These are phyloP conservation scores for Eupristina koningsbergeri DNA, from an alignment of 1,140 invertebrate genomes.

Conservation along the genomic window DNA sequence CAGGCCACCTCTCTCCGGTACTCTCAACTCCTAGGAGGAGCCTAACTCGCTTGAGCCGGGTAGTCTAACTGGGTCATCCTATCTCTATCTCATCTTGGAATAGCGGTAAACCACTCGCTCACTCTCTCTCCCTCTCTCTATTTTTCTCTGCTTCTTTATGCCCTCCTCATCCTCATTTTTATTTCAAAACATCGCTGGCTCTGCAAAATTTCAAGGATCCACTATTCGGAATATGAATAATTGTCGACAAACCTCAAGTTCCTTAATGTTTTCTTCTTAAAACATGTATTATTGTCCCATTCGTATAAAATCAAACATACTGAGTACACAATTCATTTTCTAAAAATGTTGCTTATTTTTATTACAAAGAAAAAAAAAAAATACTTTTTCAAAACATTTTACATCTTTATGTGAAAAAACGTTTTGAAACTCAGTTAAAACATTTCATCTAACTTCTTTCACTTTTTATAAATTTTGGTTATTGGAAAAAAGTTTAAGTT, in stretches of 20 bases:
- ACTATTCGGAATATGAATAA: neutral
- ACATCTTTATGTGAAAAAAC: too few species aligned
- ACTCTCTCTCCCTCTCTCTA: neutral
- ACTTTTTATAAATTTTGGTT: neutral
- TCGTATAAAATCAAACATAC: too few species aligned
- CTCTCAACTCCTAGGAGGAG: constrained; percentile 71
- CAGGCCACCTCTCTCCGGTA: constrained; percentile 59
- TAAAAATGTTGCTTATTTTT: too few species aligned
- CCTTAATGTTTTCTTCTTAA: neutral
- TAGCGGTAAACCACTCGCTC: constrained; percentile 62
- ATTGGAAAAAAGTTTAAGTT: neutral
- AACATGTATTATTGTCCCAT: neutral
- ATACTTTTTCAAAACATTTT: too few species aligned
- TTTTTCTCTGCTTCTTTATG: too few species aligned
- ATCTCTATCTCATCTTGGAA: constrained; percentile 68
- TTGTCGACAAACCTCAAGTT: neutral
- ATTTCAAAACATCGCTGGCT: neutral
- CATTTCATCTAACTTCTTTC: too few species aligned
- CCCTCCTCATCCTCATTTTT: neutral
- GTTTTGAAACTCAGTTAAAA: too few species aligned
- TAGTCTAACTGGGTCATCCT: constrained; percentile 71
- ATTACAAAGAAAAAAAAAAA: too few species aligned
- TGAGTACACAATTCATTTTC: too few species aligned
- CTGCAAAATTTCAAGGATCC: too few species aligned
- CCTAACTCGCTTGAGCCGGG: constrained; percentile 54